Conservation (phyloP, 2,888 invertebrate species). For the Anodontia alba region DNA sequence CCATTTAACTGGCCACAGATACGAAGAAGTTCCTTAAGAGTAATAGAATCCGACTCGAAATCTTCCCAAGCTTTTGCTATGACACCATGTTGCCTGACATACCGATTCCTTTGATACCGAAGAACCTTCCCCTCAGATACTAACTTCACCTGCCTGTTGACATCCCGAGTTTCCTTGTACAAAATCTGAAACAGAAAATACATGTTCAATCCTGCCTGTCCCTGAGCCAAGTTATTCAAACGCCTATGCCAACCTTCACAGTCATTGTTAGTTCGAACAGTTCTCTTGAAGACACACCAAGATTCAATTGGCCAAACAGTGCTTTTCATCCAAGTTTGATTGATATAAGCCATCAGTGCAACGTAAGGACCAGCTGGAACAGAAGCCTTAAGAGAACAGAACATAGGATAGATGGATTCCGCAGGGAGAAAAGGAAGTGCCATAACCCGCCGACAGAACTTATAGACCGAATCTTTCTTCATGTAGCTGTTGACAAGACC, state of each 20-base stretch:
- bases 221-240: background rate
- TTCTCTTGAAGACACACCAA: background rate
- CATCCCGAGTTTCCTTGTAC: background rate
- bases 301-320: no score
- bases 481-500: background rate
- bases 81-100: background rate
- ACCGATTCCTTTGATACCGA: background rate
- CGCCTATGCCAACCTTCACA: no score
- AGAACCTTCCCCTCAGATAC: constrained; percentile 15
- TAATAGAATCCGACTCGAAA: background rate
- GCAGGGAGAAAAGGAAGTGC: no score
- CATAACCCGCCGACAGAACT: no score
- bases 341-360: background rate
- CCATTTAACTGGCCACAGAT: background rate
- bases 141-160: background rate
- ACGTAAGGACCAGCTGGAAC: background rate
- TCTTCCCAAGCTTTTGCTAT: background rate
- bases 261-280: background rate
- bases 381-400: background rate
- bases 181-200: background rate
- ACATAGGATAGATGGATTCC: background rate
- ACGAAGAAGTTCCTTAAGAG: background rate
- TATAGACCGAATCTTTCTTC: no score
- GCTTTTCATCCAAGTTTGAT: constrained; percentile 3
- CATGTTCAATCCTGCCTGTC: background rate